Evolutionary conservation across 2,797 vertebrate genomes (phyloP).

Genomic region (Podarcis siculus): DNA sequence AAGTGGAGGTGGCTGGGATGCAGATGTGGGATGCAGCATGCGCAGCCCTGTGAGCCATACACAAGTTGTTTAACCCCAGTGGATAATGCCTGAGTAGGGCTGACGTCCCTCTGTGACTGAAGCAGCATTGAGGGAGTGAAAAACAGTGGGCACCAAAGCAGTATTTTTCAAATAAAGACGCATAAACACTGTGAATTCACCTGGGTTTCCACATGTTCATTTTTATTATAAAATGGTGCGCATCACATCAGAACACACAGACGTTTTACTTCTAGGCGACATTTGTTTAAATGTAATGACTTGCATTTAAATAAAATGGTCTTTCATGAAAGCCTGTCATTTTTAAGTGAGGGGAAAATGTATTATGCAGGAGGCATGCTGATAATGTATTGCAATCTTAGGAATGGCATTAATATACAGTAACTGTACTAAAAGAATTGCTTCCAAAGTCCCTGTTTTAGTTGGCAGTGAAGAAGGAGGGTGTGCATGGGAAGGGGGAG

Average conservation of each 20-base stretch:
- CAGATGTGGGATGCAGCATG: too few species aligned
- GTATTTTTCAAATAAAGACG: neutral
- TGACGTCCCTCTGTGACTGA: neutral
- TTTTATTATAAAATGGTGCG: neutral
- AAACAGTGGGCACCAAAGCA: neutral
- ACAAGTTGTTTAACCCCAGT: too few species aligned
- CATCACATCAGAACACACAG: conserved; percentile 21
- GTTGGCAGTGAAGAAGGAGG: conserved; percentile 60
- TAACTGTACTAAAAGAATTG: conserved; percentile 67
- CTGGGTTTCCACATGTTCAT: neutral
- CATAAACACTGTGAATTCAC: neutral
- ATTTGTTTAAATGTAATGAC: conserved; percentile 68
- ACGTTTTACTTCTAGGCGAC: conserved; percentile 53
- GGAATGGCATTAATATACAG: conserved; percentile 61
- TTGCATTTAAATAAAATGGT: conserved; percentile 64
- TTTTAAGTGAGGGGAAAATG: conserved; percentile 62
- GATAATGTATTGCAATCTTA: conserved; percentile 63
- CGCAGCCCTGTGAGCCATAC: too few species aligned
- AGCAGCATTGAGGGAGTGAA: neutral
- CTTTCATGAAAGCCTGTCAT: conserved; percentile 58
- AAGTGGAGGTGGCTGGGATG: too few species aligned
- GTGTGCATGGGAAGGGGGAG: neutral
- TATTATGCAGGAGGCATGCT: conserved; percentile 63
- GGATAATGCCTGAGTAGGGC: too few species aligned
- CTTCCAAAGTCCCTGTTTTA: conserved; percentile 63